Conservation (phyloP, 1,140 invertebrate species). For the Dryas iulia region DNA sequence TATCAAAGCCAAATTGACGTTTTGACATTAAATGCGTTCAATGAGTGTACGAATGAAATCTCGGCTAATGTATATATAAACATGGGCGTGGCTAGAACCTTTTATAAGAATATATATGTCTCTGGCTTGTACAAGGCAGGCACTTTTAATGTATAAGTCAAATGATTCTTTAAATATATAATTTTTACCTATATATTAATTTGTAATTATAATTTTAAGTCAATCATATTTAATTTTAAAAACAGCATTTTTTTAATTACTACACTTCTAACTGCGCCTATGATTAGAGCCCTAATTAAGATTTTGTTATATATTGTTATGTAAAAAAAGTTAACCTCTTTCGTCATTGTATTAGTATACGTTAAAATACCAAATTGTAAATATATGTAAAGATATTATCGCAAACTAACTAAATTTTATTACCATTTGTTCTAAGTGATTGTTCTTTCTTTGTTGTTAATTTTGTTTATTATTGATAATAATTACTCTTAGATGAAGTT, state of each 20-base stretch:
- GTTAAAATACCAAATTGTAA: conserved; percentile 78
- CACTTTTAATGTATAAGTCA: no score
- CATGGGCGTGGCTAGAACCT: background rate
- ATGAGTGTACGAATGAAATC: conserved; percentile 44
- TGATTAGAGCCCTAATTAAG: conserved; percentile 40
- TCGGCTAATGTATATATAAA: conserved; percentile 52
- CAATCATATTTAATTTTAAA: background rate
- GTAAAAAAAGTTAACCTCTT: conserved; percentile 66
- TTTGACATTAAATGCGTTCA: conserved; percentile 42
- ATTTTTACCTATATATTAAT: background rate
- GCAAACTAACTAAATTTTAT: conserved; percentile 75
- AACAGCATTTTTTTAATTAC: no score
- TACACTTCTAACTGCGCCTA: background rate
- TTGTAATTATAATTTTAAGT: background rate
- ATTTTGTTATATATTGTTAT: conserved; percentile 69
- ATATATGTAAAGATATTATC: conserved; percentile 79
- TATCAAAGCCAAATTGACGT: conserved; percentile 69
- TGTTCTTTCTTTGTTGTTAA: conserved; percentile 78
- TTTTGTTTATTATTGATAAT: conserved; percentile 74
- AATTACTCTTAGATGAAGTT: conserved; percentile 49
- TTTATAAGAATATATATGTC: background rate
- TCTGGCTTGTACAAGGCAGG: no score
- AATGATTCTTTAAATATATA: background rate
- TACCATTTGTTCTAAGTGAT: conserved; percentile 77
- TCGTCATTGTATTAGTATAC: conserved; percentile 76